Evolutionary conservation across 2,113 vertebrate genomes (phyloP).

Genomic region (Silurus asotus): DNA sequence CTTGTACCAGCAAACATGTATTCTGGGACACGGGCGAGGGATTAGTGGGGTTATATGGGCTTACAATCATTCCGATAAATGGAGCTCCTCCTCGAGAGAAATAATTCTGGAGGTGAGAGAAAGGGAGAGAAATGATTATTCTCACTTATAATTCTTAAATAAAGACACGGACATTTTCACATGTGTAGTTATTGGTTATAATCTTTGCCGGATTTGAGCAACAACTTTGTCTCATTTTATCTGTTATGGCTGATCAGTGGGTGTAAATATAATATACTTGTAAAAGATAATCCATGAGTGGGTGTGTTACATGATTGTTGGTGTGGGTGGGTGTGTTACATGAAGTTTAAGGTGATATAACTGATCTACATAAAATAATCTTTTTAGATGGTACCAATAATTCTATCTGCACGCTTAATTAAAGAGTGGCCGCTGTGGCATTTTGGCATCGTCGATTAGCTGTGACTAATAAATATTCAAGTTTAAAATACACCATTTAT

Average conservation of each 20-base stretch:
- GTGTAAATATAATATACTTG: too few relatives aligned
- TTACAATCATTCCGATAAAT: constrained; percentile 98
- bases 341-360: too few relatives aligned
- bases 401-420: neutral
- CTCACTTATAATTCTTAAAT: neutral
- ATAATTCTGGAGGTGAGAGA: constrained; percentile 79
- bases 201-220: too few relatives aligned
- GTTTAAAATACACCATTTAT: neutral
- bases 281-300: too few relatives aligned
- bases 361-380: neutral
- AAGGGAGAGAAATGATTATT: neutral
- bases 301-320: too few relatives aligned
- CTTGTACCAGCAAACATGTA: constrained; percentile 90
- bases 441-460: neutral
- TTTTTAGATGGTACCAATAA: neutral
- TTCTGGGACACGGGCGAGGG: constrained; percentile 90
- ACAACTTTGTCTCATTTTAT: neutral
- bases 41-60: constrained; percentile 91
- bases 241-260: neutral
- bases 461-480: neutral
- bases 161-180: neutral
- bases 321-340: too few relatives aligned
- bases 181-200: neutral
- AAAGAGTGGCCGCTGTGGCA: neutral
- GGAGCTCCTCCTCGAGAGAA: constrained; percentile 95